Base-by-base conservation (phyloP, 2,113 vertebrate genomes). In the Platanista minor region DNA sequence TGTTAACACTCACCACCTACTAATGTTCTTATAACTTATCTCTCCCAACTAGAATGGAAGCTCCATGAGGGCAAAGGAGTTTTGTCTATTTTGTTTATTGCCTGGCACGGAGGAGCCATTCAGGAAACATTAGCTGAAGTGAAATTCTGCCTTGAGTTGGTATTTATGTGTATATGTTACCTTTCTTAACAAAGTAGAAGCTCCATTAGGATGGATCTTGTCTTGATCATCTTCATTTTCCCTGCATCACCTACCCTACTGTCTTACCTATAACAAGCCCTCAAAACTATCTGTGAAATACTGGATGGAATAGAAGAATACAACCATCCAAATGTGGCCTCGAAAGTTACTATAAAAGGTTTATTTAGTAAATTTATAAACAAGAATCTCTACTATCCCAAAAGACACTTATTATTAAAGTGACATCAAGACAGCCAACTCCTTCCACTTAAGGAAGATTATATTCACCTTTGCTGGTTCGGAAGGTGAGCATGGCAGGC, bases 401-500 rank as follows among this genome's bases (percentile, higher is more conserved):
- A 57, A 80, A 81, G 33, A 62, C 13, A 49, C n/a, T 54, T 29
- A 46, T 15, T 66, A 67, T 23, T 31, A 71, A 71, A 33, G 4
- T 11, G 25, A 64, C 64, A 82, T 31, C 15, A 13, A 43, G 29
- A n/a, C 14, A 75, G 49, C 33, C 52, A 39, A 77, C n/a, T 59
- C 46, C 1, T n/a, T 62, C 66, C 67, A 87, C 81, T 17, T 3
- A 18, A 2, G 20, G 66, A 25, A 49, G 36, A 10, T 2, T 3
- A 11, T 2, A 36, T 99, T 98, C 74, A 99, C 99, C 99, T 98
- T 99, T 99, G 98, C 99, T 99, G 2, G 99, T 99, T 84, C 99
- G 99, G 95, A 99, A 99, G 0, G 99, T 99, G 66, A 99, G 99
- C 99, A 99, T 99, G 92, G 99, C 99, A 0, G 99, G 99, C 88